Evolutionary conservation across 2,888 invertebrate genomes (phyloP).

Genomic region (Melanostoma mellinum): DNA sequence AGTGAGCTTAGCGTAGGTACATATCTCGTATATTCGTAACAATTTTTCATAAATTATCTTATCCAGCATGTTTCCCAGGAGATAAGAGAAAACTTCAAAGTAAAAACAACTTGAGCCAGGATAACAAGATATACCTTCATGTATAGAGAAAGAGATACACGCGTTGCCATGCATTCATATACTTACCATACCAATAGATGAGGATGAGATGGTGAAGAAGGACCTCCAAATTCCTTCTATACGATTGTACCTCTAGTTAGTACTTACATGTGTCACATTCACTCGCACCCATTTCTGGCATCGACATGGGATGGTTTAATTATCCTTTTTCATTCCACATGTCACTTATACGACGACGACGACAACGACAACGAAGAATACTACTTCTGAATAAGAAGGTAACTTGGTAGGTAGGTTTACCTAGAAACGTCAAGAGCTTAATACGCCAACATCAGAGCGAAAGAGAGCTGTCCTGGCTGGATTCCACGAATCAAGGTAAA

Average conservation of each 20-base stretch:
- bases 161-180: slow-evolving; percentile 22
- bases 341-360: slow-evolving; percentile 53
- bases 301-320: slow-evolving; percentile 70
- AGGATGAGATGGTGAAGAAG: slow-evolving; percentile 20
- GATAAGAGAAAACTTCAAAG: slow-evolving; percentile 71
- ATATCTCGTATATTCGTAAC: slow-evolving; percentile 41
- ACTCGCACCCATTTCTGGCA: slow-evolving; percentile 48
- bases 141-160: not conserved
- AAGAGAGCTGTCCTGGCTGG: slow-evolving; percentile 61
- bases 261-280: slow-evolving; percentile 49
- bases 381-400: not conserved
- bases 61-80: slow-evolving; percentile 71
- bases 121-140: slow-evolving; percentile 41
- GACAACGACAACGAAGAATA: not conserved
- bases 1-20: slow-evolving; percentile 67
- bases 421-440: slow-evolving; percentile 61
- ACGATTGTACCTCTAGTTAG: slow-evolving; percentile 20
- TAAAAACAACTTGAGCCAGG: slow-evolving; percentile 64
- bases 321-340: slow-evolving; percentile 71
- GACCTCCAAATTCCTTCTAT: slow-evolving; percentile 63
- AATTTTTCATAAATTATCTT: slow-evolving; percentile 67
- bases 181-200: not conserved
- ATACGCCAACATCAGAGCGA: slow-evolving; percentile 36
- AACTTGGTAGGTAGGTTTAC: not conserved
- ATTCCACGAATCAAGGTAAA: slow-evolving; percentile 73